These are phyloP conservation scores for Tribolium madens DNA, from an alignment of 1,140 invertebrate species.

Conservation along the genomic window DNA sequence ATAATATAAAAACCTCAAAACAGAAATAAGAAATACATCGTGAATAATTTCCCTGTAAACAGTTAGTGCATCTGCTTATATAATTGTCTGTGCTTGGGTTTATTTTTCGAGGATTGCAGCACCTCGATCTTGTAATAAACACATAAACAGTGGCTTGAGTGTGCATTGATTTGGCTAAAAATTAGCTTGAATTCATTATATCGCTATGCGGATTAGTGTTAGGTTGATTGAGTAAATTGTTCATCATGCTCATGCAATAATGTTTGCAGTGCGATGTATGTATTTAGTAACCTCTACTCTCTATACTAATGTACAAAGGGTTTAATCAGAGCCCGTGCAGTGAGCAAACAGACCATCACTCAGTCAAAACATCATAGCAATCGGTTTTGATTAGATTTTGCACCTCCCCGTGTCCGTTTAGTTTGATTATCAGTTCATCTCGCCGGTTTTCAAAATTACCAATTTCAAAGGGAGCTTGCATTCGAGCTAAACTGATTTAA, in stretches of 20 bases:
- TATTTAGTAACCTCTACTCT: slow-evolving; percentile 54
- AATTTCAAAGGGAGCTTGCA: slow-evolving; percentile 17
- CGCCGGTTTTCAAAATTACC: slow-evolving; percentile 32
- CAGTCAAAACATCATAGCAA: slow-evolving; percentile 64
- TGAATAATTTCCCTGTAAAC: slow-evolving; percentile 18
- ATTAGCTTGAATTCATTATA: not conserved
- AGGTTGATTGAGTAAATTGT: slow-evolving; percentile 32
- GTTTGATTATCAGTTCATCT: slow-evolving; percentile 33
- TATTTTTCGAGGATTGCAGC: not conserved
- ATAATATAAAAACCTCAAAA: slow-evolving; percentile 29
- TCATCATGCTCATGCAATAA: slow-evolving; percentile 46
- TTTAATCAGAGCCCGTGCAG: slow-evolving; percentile 62
- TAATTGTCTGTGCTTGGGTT: not conserved
- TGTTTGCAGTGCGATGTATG: slow-evolving; percentile 54
- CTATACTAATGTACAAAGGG: slow-evolving; percentile 62
- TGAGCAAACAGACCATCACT: slow-evolving; percentile 61
- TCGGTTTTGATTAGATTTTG: slow-evolving; percentile 64
- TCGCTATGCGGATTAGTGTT: slow-evolving; percentile 18
- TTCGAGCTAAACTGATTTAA: slow-evolving; percentile 23
- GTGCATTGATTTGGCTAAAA: not conserved
- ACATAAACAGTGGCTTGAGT: not conserved
- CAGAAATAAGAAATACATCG: slow-evolving; percentile 20
- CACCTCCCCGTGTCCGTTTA: slow-evolving; percentile 44
- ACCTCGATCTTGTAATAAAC: not conserved
- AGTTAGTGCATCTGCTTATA: not conserved